A percentile compares a stretch with the other conserved stretches of the same genome.
These are phyloP conservation scores for Bombus breviceps DNA, from an alignment of 1,140 invertebrate species.

Conservation along the genomic window DNA sequence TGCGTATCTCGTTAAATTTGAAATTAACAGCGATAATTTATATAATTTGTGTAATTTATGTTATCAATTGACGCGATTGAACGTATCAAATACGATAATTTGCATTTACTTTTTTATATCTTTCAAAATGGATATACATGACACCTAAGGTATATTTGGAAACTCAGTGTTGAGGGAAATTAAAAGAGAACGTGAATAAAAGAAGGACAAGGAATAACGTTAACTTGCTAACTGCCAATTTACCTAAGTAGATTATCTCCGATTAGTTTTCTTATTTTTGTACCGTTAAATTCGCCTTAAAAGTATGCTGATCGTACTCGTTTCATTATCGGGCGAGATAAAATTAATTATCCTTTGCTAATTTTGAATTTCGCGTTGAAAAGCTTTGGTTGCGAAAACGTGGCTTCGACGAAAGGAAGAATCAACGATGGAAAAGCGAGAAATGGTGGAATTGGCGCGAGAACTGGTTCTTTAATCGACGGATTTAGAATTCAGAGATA, in stretches of 20 bases:
- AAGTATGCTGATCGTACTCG: too few relatives aligned
- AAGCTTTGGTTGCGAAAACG: neutral
- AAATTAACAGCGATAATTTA: too few relatives aligned
- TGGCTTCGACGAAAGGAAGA: too few relatives aligned
- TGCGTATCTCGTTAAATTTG: too few relatives aligned
- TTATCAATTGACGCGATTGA: neutral
- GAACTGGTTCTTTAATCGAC: conserved; percentile 45
- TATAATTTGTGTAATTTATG: too few relatives aligned
- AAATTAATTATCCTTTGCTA: too few relatives aligned
- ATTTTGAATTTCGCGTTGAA: neutral
- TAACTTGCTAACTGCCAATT: neutral
- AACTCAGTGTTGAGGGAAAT: neutral
- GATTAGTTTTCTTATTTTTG: neutral
- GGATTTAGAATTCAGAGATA: conserved; percentile 32
- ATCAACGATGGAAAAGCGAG: neutral
- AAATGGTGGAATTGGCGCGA: conserved; percentile 35
- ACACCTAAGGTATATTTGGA: neutral
- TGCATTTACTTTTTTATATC: neutral
- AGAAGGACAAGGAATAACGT: neutral
- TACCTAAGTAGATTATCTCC: neutral
- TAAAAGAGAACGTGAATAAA: neutral
- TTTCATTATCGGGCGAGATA: too few relatives aligned
- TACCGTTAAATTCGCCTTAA: neutral
- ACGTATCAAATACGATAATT: neutral
- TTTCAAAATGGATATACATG: neutral